Conservation (phyloP, 2,888 invertebrate genomes). For the Frankliniella fusca region DNA sequence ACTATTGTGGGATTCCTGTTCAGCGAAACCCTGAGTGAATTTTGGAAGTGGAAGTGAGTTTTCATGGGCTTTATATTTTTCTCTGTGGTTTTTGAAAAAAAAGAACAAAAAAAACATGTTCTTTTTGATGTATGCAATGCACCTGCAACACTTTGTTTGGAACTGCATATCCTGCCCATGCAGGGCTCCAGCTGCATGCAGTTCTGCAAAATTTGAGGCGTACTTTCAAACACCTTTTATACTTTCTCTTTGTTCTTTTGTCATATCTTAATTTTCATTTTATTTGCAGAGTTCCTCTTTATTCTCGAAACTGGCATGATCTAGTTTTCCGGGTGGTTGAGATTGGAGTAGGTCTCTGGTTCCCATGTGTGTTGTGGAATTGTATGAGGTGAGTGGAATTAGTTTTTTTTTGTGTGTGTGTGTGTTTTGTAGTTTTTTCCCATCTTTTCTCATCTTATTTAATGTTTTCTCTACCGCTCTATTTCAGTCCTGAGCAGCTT, state of each 20-base stretch:
- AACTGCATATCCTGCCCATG: no score
- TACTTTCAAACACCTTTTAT: not conserved
- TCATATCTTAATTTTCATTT: conserved; percentile 32
- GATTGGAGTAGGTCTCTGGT: conserved; percentile 91
- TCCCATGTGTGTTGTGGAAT: conserved; percentile 94
- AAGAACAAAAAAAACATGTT: no score
- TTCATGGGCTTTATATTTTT: conserved; percentile 12
- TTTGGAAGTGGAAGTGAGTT: conserved; percentile 87
- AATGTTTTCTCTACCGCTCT: conserved; percentile 6
- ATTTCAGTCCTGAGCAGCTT: conserved; percentile 69
- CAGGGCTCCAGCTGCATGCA: no score
- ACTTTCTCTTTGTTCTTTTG: not conserved
- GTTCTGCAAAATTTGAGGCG: no score
- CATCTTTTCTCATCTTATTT: conserved; percentile 28
- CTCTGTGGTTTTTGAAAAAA: no score
- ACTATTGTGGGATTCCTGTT: conserved; percentile 84
- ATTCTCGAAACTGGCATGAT: conserved; percentile 89
- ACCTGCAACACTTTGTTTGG: no score
- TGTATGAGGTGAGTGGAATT: conserved; percentile 63
- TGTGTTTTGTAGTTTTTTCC: conserved; percentile 22
- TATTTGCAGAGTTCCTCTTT: conserved; percentile 68
- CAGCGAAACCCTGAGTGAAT: conserved; percentile 84
- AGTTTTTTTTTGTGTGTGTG: not conserved
- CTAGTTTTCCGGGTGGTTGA: conserved; percentile 85
- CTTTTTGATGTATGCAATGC: not conserved